These are phyloP conservation scores for Eueides isabella DNA, from an alignment of 1,140 invertebrate species.

Conservation along the genomic window DNA sequence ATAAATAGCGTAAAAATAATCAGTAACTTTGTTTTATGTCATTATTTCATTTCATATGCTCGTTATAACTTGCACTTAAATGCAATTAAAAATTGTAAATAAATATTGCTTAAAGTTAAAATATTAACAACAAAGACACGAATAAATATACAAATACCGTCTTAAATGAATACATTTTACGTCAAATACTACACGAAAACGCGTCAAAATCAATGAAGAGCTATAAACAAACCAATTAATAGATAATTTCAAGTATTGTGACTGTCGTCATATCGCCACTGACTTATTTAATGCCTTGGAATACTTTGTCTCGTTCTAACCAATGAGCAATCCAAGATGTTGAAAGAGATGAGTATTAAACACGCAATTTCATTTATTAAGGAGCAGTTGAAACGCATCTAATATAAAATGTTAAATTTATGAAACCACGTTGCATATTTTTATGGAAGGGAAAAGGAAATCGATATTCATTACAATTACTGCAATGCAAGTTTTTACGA, in stretches of 20 bases:
- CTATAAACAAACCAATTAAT: slow-evolving; percentile 71
- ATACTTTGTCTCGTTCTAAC: slow-evolving; percentile 25
- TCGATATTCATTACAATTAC: slow-evolving; percentile 20
- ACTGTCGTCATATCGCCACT: slow-evolving; percentile 57
- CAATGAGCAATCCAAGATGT: slow-evolving; percentile 3
- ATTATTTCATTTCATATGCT: too few relatives aligned
- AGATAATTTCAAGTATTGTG: slow-evolving; percentile 64
- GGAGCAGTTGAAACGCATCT: slow-evolving; percentile 24
- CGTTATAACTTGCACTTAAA: slow-evolving; percentile 2
- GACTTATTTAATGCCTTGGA: slow-evolving; percentile 52
- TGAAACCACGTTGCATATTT: slow-evolving; percentile 21
- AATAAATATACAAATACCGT: not conserved
- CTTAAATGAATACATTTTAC: slow-evolving; percentile 10
- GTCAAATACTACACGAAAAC: slow-evolving; percentile 30
- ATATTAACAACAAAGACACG: not conserved
- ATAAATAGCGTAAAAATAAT: not conserved
- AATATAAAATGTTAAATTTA: slow-evolving; percentile 36
- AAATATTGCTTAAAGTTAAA: not conserved
- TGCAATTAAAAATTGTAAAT: not conserved
- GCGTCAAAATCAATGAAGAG: slow-evolving; percentile 48
- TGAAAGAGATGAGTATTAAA: slow-evolving; percentile 22
- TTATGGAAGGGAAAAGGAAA: slow-evolving; percentile 13
- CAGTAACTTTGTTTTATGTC: not conserved
- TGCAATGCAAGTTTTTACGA: slow-evolving; percentile 17
- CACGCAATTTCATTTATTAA: slow-evolving; percentile 29